These are phyloP conservation scores for Eupithecia tripunctaria DNA, from an alignment of 2,888 invertebrate genomes.

Conservation along the genomic window DNA sequence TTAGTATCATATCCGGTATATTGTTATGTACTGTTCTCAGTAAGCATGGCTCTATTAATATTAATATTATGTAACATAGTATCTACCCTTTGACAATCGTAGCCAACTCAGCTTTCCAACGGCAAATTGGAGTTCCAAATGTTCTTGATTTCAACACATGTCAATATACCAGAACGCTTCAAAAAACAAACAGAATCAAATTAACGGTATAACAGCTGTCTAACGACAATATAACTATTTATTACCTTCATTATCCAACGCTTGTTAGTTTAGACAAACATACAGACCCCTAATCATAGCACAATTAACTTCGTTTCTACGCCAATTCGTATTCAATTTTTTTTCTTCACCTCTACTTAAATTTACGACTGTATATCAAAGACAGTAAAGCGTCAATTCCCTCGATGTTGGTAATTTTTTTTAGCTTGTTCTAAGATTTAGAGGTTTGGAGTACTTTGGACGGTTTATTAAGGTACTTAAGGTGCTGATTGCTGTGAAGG, in stretches of 20 bases:
- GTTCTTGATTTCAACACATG: constrained; percentile 55
- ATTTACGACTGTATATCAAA: constrained; percentile 17
- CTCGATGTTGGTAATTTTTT: neutral
- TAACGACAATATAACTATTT: constrained; percentile 81
- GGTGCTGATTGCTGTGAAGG: constrained; percentile 22
- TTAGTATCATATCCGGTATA: too few relatives aligned
- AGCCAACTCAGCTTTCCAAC: too few relatives aligned
- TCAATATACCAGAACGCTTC: constrained; percentile 55
- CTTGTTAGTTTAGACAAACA: constrained; percentile 73
- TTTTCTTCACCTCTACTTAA: constrained; percentile 33
- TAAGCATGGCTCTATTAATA: too few relatives aligned
- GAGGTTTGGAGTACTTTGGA: constrained; percentile 9
- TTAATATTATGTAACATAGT: too few relatives aligned
- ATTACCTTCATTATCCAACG: constrained; percentile 78
- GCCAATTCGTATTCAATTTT: constrained; percentile 70
- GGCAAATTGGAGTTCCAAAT: neutral
- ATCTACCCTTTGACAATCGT: neutral
- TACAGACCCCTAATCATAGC: constrained; percentile 79
- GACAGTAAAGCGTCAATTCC: constrained; percentile 14
- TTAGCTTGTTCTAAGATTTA: constrained; percentile 9
- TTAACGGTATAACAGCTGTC: constrained; percentile 65
- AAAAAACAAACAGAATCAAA: constrained; percentile 70
- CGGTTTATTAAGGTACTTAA: neutral
- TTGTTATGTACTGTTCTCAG: too few relatives aligned
- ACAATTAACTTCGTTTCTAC: constrained; percentile 82